Percentiles rank a stretch among this genome's conserved stretches.
phyloP scores from a whole-genome alignment of 2,888 invertebrate genomes.

The Dynastes grantii region DNA sequence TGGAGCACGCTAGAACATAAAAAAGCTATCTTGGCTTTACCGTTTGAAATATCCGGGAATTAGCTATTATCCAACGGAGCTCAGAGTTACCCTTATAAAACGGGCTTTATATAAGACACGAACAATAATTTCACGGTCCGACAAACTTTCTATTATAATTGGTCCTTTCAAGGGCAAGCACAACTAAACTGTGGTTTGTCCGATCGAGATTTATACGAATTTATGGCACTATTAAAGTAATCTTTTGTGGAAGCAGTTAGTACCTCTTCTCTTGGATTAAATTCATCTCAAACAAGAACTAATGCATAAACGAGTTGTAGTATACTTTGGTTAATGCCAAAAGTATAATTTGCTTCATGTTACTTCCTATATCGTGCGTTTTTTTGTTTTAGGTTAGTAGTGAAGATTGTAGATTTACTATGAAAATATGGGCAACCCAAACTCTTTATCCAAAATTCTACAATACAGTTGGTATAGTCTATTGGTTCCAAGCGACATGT shows the following conservation, averaged over 20 bases:
- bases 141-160: conserved; percentile 29
- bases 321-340: too few relatives aligned
- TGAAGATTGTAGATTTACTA: too few relatives aligned
- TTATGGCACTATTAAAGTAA: background rate
- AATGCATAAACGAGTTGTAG: too few relatives aligned
- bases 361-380: too few relatives aligned
- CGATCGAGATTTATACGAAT: conserved; percentile 16
- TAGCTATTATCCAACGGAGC: background rate
- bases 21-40: background rate
- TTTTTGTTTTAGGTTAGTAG: too few relatives aligned
- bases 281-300: background rate
- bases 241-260: background rate
- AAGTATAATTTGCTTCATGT: too few relatives aligned
- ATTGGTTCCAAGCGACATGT: too few relatives aligned
- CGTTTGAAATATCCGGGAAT: background rate
- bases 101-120: conserved; percentile 15
- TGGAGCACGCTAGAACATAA: background rate
- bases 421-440: too few relatives aligned
- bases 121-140: conserved; percentile 20
- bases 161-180: background rate
- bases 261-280: background rate
- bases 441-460: too few relatives aligned
- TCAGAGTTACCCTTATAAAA: background rate
- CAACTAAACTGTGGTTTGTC: conserved; percentile 17
- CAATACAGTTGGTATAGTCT: too few relatives aligned